A percentile compares a stretch with the other conserved stretches of the same genome.
Conservation (phyloP, 1,140 invertebrate species). For the Adoxophyes honmai region DNA sequence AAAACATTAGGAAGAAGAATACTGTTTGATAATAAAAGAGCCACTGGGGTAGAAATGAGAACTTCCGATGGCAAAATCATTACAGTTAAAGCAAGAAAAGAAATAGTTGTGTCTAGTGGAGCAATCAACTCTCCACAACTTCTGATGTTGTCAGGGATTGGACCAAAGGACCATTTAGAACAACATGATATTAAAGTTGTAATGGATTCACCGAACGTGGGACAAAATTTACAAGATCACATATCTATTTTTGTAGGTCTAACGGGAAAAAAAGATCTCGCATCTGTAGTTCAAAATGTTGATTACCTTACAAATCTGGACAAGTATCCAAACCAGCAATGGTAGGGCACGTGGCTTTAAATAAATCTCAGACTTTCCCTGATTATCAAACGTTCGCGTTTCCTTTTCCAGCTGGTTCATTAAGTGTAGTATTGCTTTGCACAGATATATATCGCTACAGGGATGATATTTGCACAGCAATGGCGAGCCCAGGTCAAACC, state of each 20-base stretch:
- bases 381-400: slow-evolving; percentile 38
- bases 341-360: slow-evolving; percentile 84
- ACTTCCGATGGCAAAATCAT: slow-evolving; percentile 70
- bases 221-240: slow-evolving; percentile 85
- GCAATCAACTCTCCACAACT: slow-evolving; percentile 79
- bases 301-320: slow-evolving; percentile 81
- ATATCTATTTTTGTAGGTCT: slow-evolving; percentile 81
- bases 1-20: slow-evolving; percentile 46
- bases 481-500: neutral
- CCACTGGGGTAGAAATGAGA: slow-evolving; percentile 50
- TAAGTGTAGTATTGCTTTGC: too few species aligned
- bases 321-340: slow-evolving; percentile 84
- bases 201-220: slow-evolving; percentile 81
- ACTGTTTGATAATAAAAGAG: slow-evolving; percentile 79
- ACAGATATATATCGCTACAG: neutral
- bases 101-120: slow-evolving; percentile 81
- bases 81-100: slow-evolving; percentile 52
- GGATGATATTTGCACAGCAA: slow-evolving; percentile 10
- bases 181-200: slow-evolving; percentile 77
- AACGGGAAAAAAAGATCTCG: slow-evolving; percentile 83
- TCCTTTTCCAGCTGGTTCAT: neutral
- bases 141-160: slow-evolving; percentile 81
- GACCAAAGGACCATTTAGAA: slow-evolving; percentile 75
- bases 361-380: slow-evolving; percentile 27
- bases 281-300: slow-evolving; percentile 78